Evolutionary conservation across 2,113 vertebrate species (phyloP).

Genomic region (Gnathochromis pfefferi): DNA sequence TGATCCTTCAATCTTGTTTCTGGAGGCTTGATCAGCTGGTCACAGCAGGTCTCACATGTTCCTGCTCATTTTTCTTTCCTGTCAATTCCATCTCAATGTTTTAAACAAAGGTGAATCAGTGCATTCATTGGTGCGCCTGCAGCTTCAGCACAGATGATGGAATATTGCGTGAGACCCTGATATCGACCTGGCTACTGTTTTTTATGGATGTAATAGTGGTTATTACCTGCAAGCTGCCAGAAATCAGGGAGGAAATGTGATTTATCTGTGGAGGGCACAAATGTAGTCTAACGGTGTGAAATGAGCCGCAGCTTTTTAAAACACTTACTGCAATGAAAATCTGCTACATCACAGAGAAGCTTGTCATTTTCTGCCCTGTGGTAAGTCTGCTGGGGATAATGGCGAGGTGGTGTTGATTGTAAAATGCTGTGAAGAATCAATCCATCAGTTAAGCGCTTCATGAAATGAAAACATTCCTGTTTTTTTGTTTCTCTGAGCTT

Average conservation of each 20-base stretch:
- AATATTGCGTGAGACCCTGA: not conserved
- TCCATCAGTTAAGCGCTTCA: not conserved
- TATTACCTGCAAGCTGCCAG: not conserved
- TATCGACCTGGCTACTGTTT: not conserved
- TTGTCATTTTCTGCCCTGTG: not conserved
- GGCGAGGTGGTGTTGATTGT: not conserved
- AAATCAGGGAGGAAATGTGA: not conserved
- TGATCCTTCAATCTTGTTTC: not conserved
- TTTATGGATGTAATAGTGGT: not conserved
- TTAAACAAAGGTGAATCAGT: not conserved
- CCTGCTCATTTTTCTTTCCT: not conserved
- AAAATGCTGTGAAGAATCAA: not conserved
- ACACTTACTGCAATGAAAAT: not conserved
- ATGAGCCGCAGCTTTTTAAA: not conserved
- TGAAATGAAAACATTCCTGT: not conserved
- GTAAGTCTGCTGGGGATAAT: not conserved
- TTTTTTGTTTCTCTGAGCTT: not conserved
- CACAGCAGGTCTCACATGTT: not conserved
- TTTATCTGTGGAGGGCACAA: not conserved
- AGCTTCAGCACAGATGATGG: not conserved
- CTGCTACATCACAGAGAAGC: not conserved
- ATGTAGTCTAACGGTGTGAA: not conserved
- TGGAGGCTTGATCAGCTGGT: not conserved
- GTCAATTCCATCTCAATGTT: not conserved
- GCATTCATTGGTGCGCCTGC: not conserved